phyloP scores from a whole-genome alignment of 2,888 invertebrate genomes.

The Alloscopus bannaensis region DNA sequence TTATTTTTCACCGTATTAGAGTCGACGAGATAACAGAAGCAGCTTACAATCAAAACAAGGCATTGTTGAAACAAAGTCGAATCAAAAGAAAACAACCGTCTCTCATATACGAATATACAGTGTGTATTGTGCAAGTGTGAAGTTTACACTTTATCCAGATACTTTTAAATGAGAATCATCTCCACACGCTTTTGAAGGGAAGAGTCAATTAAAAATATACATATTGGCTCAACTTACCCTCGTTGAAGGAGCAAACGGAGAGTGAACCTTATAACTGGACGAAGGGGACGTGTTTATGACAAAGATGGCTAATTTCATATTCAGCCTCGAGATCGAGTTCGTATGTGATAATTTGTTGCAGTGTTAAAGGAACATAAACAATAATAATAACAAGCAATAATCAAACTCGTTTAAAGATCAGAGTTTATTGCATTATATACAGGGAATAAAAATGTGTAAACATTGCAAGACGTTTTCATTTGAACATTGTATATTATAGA shows the following conservation, averaged over 20 bases:
- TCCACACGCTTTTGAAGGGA: conserved; percentile 29
- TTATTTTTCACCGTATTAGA: conserved; percentile 17
- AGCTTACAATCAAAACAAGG: conserved; percentile 32
- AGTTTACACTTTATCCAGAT: no score
- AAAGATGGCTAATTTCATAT: no score
- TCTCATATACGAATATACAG: neutral
- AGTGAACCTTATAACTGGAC: no score
- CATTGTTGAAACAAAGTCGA: conserved; percentile 31
- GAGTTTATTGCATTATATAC: conserved; percentile 54
- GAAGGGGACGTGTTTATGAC: no score
- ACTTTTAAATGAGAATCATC: no score
- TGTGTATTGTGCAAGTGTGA: no score
- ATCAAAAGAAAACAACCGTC: conserved; percentile 31
- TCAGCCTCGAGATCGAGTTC: no score
- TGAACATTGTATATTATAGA: conserved; percentile 1
- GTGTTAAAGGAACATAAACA: conserved; percentile 22
- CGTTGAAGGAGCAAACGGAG: no score
- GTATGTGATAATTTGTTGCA: neutral
- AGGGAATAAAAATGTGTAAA: conserved; percentile 48
- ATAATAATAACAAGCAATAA: conserved; percentile 26
- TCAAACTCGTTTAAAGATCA: conserved; percentile 17
- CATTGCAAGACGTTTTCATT: conserved; percentile 13
- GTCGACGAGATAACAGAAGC: conserved; percentile 11
- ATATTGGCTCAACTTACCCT: no score
- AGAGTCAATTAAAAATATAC: no score